Base-by-base conservation (phyloP, 2,797 vertebrate species). In the Melanotaenia pygmaea region DNA sequence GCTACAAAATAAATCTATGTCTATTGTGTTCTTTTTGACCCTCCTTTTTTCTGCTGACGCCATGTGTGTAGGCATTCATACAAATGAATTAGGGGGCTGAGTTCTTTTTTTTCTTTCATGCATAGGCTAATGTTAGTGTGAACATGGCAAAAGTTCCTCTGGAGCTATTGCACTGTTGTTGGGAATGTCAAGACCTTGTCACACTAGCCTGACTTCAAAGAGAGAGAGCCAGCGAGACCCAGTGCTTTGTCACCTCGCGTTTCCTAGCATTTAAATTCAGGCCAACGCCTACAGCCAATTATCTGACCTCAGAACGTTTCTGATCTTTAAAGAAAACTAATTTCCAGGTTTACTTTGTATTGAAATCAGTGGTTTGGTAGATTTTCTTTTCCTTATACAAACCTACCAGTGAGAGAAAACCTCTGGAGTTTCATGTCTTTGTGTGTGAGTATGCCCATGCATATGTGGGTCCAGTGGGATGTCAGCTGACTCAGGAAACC, bases 401-500 rank as follows among this genome's bases (percentile, higher is more conserved):
- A 20, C 32, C 9, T 2, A 59, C 2, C 16, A 34, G 64, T 67
- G 56, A 72, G 50, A 38, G 20, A 9, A 2, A 8, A n/a, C n/a
- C 3, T 16, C 37, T 66, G 40, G 59, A 54, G 74, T 72, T 47
- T 10, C 2, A n/a, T 7, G 3, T 64, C 11, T 70, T 34, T 70
- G 47, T 75, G 38, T 58, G 28, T 28, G 28, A 28, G 28, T 28
- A 28, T 28, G 28, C 28, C 9, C 24, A 35, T 70, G 47, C 73
- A 2, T 51, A 28, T 61, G 34, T 30, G 32, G 32, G 43, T 64
- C 73, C 72, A 35, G 65, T 56, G 70, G 60, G 80, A 78, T 53
- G 59, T 81, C 53, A 64, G 59, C 76, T 67, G 61, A 75, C 64
- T 62, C 77, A 84, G 87, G 84, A 89, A 86, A 80, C 79, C 86